Percentiles rank a stretch among this genome's conserved stretches.
Evolutionary conservation across 1,140 invertebrate genomes (phyloP).

Genomic region (Ceratosolen fusciceps): DNA sequence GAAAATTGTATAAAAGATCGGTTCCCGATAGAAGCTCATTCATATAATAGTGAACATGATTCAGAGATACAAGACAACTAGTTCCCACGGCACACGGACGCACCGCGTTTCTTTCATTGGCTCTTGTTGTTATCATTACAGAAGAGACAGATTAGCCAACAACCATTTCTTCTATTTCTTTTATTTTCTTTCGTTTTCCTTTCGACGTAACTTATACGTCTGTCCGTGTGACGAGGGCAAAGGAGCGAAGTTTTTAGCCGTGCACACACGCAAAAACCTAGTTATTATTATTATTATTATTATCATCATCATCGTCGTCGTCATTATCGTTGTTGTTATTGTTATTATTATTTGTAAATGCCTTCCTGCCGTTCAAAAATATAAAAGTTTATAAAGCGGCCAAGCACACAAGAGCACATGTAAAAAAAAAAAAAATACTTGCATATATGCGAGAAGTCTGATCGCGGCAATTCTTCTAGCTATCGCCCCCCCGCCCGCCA

Average conservation of each 20-base stretch:
- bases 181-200: too few relatives aligned
- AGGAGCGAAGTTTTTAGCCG: slow-evolving; percentile 54
- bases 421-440: not conserved
- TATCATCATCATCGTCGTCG: too few relatives aligned
- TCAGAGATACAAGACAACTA: slow-evolving; percentile 63
- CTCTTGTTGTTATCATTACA: not conserved
- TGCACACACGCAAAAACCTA: slow-evolving; percentile 40
- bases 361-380: slow-evolving; percentile 51
- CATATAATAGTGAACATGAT: slow-evolving; percentile 24
- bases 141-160: too few relatives aligned
- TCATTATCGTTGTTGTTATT: too few relatives aligned
- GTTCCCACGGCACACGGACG: slow-evolving; percentile 61
- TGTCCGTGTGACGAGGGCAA: slow-evolving; percentile 63
- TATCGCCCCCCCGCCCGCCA: too few relatives aligned
- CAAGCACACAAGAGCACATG: slow-evolving; percentile 36
- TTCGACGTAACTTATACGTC: too few relatives aligned
- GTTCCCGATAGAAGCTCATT: slow-evolving; percentile 1
- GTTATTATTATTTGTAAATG: slow-evolving; percentile 17
- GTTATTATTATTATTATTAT: too few relatives aligned
- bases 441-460: not conserved
- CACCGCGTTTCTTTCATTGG: not conserved
- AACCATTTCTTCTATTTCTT: too few relatives aligned
- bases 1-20: not conserved
- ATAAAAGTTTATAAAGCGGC: slow-evolving; percentile 25
- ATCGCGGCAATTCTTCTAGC: too few relatives aligned